Base-by-base conservation (phyloP, 2,888 invertebrate species). In the Oligia fasciuncula region DNA sequence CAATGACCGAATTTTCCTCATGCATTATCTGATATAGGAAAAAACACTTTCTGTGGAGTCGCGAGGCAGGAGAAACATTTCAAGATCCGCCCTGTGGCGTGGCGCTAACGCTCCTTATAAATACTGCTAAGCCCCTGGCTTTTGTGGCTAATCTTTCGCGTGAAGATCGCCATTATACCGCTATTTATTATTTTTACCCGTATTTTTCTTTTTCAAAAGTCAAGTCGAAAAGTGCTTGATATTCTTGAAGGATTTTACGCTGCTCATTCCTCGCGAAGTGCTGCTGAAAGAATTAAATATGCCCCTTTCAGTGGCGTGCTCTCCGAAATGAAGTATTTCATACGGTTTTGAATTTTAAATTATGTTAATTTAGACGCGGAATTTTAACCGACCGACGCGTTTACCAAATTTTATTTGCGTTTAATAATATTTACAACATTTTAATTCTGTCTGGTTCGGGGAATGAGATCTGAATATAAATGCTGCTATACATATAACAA, bases 81-180 rank as follows among this genome's bases (percentile, higher is more conserved):
- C 86, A 87, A 90, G 90, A 90, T 91, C 89, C 93, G 91, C 92
- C 93, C 91, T 91, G 93, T 94, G 94, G 94, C 95, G 93, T 93
- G 94, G 93, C 93, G 94, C 94, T 95, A 95, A 95, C 95, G 93
- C 95, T 95, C 93, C 95, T 96, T 96, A 96, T 96, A 96, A 96
- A 96, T 96, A 97, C 96, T 96, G 94, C 94, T 96, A 96, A 96
- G 95, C 95, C 95, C 91, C 92, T 93, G 94, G 96, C 96, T 96
- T 96, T 95, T 95, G 95, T 94, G 94, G 95, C 96, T 97, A 97
- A 97, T 96, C 96, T 96, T 96, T 95, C 93, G 95, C 96, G 95
- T 95, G 95, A 94, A 96, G 95, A 96, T 96, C 95, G 94, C 95
- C 94, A 95, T 96, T 96, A 96, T 94, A 94, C 95, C 93, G 94